Evolutionary conservation across 2,797 vertebrate species (phyloP).

Genomic region (Coccyzus lansbergi): DNA sequence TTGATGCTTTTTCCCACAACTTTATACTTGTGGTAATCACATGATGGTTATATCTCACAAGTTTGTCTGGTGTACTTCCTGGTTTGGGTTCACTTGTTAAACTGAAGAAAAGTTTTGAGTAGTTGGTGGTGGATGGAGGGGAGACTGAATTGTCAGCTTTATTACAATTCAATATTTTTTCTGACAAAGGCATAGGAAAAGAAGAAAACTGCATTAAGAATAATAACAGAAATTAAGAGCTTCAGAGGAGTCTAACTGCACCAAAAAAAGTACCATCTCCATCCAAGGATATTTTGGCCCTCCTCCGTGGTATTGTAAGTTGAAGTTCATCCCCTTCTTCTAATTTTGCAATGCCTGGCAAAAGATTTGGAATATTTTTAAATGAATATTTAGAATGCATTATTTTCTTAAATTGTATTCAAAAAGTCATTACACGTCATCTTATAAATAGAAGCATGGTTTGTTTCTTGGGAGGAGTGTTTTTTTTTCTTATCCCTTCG

Average conservation of each 20-base stretch:
- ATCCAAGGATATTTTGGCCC: constrained; percentile 87
- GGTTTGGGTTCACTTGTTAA: constrained; percentile 59
- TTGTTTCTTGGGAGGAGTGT: not conserved
- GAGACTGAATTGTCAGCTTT: constrained; percentile 4
- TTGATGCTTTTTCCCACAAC: not conserved
- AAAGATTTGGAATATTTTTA: constrained; percentile 31
- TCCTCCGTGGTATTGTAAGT: constrained; percentile 88
- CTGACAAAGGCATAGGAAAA: not conserved
- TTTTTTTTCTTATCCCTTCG: not conserved
- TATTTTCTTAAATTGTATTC: not conserved
- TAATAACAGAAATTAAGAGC: not conserved
- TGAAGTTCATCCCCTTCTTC: constrained; percentile 91
- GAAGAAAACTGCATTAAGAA: not conserved
- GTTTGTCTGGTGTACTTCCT: constrained; percentile 67
- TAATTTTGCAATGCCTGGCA: constrained; percentile 90
- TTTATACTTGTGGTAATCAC: constrained; percentile 50
- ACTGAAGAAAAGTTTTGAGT: constrained; percentile 46
- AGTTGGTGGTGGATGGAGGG: not conserved
- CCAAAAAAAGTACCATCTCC: constrained; percentile 94
- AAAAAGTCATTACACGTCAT: not conserved
- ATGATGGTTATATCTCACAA: constrained; percentile 25
- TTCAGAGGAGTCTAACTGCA: constrained; percentile 89
- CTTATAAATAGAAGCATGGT: not conserved
- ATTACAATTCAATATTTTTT: constrained; percentile 8
- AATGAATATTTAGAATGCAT: not conserved